phyloP scores from a whole-genome alignment of 2,113 vertebrate genomes.

The Callithrix jacchus region DNA sequence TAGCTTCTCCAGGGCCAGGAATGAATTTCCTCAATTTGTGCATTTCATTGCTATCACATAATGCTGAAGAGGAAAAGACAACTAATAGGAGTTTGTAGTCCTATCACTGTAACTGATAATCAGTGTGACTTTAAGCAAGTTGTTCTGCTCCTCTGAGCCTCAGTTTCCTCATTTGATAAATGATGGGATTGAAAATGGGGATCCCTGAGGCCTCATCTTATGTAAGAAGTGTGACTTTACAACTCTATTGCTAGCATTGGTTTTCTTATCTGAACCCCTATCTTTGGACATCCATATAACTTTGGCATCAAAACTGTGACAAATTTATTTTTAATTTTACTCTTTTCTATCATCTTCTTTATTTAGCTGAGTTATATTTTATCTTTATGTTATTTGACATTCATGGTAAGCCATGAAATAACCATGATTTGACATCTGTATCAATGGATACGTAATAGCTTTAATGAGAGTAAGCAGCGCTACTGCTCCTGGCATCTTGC shows the following conservation, averaged over 20 bases:
- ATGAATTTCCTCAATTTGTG: background rate
- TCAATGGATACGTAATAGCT: background rate
- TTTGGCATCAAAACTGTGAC: background rate
- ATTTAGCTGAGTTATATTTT: slow-evolving; percentile 19
- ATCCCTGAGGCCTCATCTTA: background rate
- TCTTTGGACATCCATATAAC: background rate
- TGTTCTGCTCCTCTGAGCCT: background rate
- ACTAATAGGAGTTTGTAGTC: background rate
- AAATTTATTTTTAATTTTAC: background rate
- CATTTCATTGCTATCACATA: slow-evolving; percentile 7
- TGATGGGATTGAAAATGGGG: background rate
- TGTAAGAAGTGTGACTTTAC: background rate
- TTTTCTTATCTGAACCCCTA: slow-evolving; percentile 16
- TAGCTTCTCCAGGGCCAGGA: background rate
- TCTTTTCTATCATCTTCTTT: background rate
- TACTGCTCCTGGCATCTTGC: background rate
- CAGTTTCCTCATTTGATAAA: slow-evolving; percentile 20
- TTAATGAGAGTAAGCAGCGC: background rate
- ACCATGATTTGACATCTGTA: background rate
- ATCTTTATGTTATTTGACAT: background rate
- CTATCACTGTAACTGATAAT: background rate
- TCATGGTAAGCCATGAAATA: background rate
- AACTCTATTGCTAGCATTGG: background rate
- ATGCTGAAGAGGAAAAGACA: slow-evolving; percentile 26
- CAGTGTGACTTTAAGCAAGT: slow-evolving; percentile 22